These are phyloP conservation scores for Nothoprocta pentlandii DNA, from an alignment of 2,113 vertebrate species.

Conservation along the genomic window DNA sequence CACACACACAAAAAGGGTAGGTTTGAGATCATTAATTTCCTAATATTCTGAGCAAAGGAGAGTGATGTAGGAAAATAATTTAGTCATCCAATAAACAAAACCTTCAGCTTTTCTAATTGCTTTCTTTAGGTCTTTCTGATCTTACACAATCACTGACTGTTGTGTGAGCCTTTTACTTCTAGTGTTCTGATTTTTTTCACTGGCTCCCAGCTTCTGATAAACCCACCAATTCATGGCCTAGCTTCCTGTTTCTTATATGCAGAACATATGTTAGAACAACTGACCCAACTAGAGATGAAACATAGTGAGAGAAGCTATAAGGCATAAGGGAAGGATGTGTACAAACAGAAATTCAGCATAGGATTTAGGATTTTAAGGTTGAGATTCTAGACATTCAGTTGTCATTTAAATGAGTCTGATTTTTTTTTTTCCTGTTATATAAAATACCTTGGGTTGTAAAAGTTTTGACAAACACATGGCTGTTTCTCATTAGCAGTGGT, in stretches of 20 bases:
- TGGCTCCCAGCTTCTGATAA: constrained; percentile 17
- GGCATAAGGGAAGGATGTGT: background rate
- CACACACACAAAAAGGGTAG: background rate
- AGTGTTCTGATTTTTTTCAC: background rate
- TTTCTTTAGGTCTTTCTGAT: constrained; percentile 11
- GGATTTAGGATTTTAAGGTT: background rate
- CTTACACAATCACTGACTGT: background rate
- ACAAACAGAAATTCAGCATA: background rate
- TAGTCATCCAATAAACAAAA: background rate
- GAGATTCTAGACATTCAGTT: background rate
- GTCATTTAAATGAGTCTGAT: constrained; percentile 14
- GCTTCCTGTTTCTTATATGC: constrained; percentile 29
- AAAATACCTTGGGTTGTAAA: constrained; percentile 58
- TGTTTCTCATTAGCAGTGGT: constrained; percentile 78
- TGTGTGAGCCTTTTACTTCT: constrained; percentile 3
- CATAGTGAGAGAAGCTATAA: background rate
- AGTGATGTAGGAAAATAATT: background rate
- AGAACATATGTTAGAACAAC: constrained; percentile 29
- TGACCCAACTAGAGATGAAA: background rate
- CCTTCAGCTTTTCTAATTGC: background rate
- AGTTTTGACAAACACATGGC: constrained; percentile 10
- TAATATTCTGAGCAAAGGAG: background rate
- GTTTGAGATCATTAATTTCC: background rate
- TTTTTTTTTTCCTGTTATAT: background rate
- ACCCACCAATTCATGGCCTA: background rate